phyloP scores from a whole-genome alignment of 2,797 vertebrate genomes.

The Hemibagrus guttatus region DNA sequence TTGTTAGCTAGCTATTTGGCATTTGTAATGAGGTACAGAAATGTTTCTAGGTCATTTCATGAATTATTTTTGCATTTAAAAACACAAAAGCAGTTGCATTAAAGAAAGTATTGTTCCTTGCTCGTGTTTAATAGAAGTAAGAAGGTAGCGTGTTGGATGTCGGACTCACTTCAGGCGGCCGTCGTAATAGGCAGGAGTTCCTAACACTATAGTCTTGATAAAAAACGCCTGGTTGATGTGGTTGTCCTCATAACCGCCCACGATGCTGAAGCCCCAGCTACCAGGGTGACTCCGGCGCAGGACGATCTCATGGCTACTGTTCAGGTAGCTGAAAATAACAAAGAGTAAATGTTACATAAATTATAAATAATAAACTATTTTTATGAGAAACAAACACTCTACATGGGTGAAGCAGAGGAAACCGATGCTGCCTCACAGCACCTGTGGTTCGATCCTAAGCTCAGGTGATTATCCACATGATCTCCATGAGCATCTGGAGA shows the following conservation, averaged over 20 bases:
- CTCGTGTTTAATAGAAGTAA: neutral
- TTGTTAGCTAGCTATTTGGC: neutral
- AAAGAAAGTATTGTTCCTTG: neutral
- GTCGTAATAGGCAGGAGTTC: slow-evolving; percentile 98
- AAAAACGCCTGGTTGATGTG: slow-evolving; percentile 98
- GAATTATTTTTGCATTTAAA: neutral
- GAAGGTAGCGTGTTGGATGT: neutral
- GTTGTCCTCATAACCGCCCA: slow-evolving; percentile 96
- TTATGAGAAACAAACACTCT: neutral
- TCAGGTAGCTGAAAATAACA: slow-evolving; percentile 80
- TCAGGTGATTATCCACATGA: neutral
- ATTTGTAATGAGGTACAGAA: neutral
- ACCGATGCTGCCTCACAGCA: neutral
- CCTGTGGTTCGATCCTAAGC: neutral
- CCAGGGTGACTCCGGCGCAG: slow-evolving; percentile 90
- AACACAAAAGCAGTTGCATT: neutral
- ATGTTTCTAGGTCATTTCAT: neutral
- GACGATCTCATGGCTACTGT: slow-evolving; percentile 94
- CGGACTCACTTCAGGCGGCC: slow-evolving; percentile 93
- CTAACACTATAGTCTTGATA: slow-evolving; percentile 98
- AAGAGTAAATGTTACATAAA: too few relatives aligned
- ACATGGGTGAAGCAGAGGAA: neutral
- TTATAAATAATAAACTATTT: too few relatives aligned
- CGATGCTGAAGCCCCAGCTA: slow-evolving; percentile 99
- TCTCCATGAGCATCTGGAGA: too few relatives aligned